Evolutionary conservation across 1,140 invertebrate genomes (phyloP), one percentile per base, ranked within the genome.

Genomic region (Cydia pomonella): DNA sequence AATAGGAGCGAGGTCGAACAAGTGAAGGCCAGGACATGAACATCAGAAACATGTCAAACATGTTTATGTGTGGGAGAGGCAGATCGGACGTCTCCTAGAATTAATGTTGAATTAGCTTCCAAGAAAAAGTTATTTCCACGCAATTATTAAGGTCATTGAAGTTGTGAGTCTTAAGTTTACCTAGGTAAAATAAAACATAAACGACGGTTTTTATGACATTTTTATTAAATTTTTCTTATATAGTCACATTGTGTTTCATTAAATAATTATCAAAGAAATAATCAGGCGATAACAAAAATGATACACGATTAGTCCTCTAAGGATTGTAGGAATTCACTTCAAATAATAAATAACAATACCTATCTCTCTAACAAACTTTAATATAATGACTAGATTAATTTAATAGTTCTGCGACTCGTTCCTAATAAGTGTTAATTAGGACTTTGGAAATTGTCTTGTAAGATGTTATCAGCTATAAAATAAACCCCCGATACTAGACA

Each of bases 321-420:
- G 78, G 80, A 77, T 79, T 82, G 80, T 86, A 87, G 87, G 85
- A 89, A 89, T 86, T 84, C 82, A 81, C 80, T 69, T 83, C 81
- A 87, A 84, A 79, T 73, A 85, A 79, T 83, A 83, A 86, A 83
- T 86, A 87, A 84, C 80, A 80, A 80, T 84, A 86, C 80, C 83
- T 85, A 75, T 83, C 85, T 85, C 77, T 84, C 88, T 89, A 92
- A 89, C 84, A 91, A 91, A 91, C 84, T 85, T 92, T 86, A 85
- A 82, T 59, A 80, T 90, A 89, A 88, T 91, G 90, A 92, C 90
- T 92, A 92, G 90, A 89, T 87, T 87, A 83, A 83, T 81, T 82
- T 81, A 80, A 78, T 84, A 80, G 77, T 83, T 86, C 84, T 84
- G 82, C 79, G 82, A 84, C 79, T 84, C 82, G 78, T 90, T 85